phyloP scores from a whole-genome alignment of 2,888 invertebrate species.

The Drosophila fulvimacula region DNA sequence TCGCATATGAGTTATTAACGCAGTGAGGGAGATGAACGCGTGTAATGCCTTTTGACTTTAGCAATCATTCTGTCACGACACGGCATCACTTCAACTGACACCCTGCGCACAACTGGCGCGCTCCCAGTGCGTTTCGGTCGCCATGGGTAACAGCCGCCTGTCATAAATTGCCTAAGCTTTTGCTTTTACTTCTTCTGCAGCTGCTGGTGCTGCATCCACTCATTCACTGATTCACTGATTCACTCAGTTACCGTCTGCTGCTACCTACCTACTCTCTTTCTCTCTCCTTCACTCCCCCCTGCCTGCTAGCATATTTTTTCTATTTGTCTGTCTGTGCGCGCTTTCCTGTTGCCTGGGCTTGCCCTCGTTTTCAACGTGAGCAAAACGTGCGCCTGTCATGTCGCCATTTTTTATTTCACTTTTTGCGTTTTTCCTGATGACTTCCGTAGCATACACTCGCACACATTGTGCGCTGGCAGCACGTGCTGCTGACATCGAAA shows the following conservation, averaged over 20 bases:
- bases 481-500: conserved; percentile 77
- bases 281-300: background rate
- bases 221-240: conserved; percentile 45
- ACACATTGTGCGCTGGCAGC: conserved; percentile 40
- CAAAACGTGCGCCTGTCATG: conserved; percentile 64
- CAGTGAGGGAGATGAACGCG: conserved; percentile 27
- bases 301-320: conserved; percentile 3
- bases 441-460: conserved; percentile 44
- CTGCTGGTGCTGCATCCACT: conserved; percentile 35
- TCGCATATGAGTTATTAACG: conserved; percentile 33
- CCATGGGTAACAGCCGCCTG: conserved; percentile 42
- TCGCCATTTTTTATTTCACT: conserved; percentile 62
- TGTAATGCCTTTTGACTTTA: conserved; percentile 53
- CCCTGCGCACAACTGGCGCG: conserved; percentile 5
- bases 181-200: conserved; percentile 16
- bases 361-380: conserved; percentile 50
- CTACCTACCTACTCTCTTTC: background rate
- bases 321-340: conserved; percentile 26
- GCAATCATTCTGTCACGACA: conserved; percentile 39
- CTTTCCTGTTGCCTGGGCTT: conserved; percentile 36
- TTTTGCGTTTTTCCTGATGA: conserved; percentile 51
- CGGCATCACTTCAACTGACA: conserved; percentile 29
- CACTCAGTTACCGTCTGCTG: conserved; percentile 45
- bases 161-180: conserved; percentile 63
- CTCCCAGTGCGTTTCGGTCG: conserved; percentile 24